Evolutionary conservation across 2,797 vertebrate species (phyloP).

Genomic region (Pogonophryne albipinna): DNA sequence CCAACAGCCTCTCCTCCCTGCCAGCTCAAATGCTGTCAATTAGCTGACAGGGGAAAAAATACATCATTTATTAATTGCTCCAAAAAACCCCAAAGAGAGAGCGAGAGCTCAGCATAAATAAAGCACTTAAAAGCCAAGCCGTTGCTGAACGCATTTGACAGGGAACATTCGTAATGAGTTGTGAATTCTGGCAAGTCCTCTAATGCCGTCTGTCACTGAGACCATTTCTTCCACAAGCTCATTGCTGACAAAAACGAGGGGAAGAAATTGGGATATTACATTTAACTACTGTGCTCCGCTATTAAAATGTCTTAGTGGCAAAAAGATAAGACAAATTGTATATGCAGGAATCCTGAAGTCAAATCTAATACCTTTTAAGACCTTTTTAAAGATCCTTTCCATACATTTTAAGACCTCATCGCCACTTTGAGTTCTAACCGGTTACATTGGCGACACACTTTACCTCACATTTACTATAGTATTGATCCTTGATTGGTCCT

Average conservation of each 20-base stretch:
- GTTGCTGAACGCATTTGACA: constrained; percentile 63
- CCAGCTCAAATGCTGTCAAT: constrained; percentile 78
- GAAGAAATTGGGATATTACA: no score
- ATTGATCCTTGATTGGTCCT: no score
- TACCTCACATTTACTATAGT: no score
- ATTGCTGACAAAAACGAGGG: constrained; percentile 19
- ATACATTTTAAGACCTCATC: no score
- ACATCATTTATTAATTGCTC: constrained; percentile 81
- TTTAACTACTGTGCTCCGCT: no score
- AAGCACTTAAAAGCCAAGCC: constrained; percentile 73
- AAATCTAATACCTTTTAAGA: no score
- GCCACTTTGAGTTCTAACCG: no score
- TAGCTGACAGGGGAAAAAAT: constrained; percentile 66
- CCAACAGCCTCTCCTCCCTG: constrained; percentile 62
- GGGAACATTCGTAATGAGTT: constrained; percentile 56
- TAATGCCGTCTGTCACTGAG: constrained; percentile 66
- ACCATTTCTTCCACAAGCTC: constrained; percentile 44
- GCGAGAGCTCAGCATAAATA: constrained; percentile 66
- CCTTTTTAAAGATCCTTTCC: no score
- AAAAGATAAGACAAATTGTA: no score
- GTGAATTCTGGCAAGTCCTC: constrained; percentile 66
- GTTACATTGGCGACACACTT: no score
- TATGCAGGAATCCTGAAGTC: no score
- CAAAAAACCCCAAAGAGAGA: constrained; percentile 78
- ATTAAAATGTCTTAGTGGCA: no score